Percentiles rank a stretch among this genome's conserved stretches.
Evolutionary conservation across 2,888 invertebrate species (phyloP).

Genomic region (Trichacis sp.): DNA sequence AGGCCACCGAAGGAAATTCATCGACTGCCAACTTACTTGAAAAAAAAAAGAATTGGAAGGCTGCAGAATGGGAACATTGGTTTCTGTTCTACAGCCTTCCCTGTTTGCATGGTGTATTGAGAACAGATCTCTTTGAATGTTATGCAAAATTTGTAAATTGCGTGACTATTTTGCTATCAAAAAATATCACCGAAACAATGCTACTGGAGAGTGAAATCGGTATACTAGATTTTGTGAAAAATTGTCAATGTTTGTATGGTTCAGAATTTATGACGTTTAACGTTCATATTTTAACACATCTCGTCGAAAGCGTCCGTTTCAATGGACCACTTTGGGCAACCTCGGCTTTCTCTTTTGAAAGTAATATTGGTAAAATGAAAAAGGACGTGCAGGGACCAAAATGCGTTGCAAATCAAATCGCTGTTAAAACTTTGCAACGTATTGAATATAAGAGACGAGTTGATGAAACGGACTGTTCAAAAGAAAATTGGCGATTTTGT

Average conservation of each 20-base stretch:
- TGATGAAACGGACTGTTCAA: background rate
- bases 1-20: constrained; percentile 28
- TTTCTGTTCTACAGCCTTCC: constrained; percentile 33
- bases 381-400: constrained; percentile 22
- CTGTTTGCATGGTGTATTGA: constrained; percentile 23
- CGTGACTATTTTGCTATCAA: constrained; percentile 11
- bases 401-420: constrained; percentile 29
- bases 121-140: constrained; percentile 11
- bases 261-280: no score
- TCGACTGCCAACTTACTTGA: constrained; percentile 16
- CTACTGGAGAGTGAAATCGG: constrained; percentile 17
- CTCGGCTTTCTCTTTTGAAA: constrained; percentile 25
- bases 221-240: constrained; percentile 17
- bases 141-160: constrained; percentile 22
- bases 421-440: constrained; percentile 17
- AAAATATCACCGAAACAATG: constrained; percentile 16
- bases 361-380: constrained; percentile 27
- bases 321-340: constrained; percentile 23
- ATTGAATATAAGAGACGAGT: constrained; percentile 16
- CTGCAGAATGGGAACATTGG: no score
- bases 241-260: constrained; percentile 26
- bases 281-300: constrained; percentile 13
- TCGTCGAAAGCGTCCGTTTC: constrained; percentile 6
- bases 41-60: constrained; percentile 19
- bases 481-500: constrained; percentile 9